These are phyloP conservation scores for Argopecten irradians DNA, from an alignment of 1,140 invertebrate species.

Conservation along the genomic window DNA sequence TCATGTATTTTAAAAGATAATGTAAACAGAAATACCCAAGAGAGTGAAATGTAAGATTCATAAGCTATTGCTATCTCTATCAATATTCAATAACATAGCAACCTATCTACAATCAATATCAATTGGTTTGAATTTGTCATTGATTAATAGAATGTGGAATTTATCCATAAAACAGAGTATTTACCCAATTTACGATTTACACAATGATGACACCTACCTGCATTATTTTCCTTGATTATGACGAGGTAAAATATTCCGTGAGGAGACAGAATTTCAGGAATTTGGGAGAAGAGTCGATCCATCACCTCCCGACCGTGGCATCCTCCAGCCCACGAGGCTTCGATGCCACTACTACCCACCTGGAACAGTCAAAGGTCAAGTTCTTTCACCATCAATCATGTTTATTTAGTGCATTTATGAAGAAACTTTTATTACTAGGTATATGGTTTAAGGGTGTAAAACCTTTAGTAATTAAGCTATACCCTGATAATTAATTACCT, in stretches of 20 bases:
- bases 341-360: constrained; percentile 70
- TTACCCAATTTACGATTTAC: not conserved
- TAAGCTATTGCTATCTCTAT: too few relatives aligned
- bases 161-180: not conserved
- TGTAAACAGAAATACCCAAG: too few relatives aligned
- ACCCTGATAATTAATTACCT: too few relatives aligned
- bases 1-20: too few relatives aligned
- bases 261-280: constrained; percentile 84
- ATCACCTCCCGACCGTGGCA: constrained; percentile 86
- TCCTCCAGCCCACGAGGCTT: constrained; percentile 90
- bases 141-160: not conserved
- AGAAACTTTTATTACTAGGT: too few relatives aligned
- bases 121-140: not conserved
- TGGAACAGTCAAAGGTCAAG: constrained; percentile 53
- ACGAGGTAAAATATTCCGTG: constrained; percentile 90
- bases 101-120: not conserved
- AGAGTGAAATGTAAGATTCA: too few relatives aligned
- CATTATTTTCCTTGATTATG: constrained; percentile 89
- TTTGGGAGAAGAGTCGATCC: constrained; percentile 84
- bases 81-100: too few relatives aligned
- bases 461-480: too few relatives aligned
- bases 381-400: too few relatives aligned
- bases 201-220: constrained; percentile 60
- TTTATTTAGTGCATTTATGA: too few relatives aligned
- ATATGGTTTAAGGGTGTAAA: too few relatives aligned